Percentiles rank a stretch among this genome's conserved stretches.
phyloP scores from a whole-genome alignment of 1,140 invertebrate species.

The Tribolium madens region DNA sequence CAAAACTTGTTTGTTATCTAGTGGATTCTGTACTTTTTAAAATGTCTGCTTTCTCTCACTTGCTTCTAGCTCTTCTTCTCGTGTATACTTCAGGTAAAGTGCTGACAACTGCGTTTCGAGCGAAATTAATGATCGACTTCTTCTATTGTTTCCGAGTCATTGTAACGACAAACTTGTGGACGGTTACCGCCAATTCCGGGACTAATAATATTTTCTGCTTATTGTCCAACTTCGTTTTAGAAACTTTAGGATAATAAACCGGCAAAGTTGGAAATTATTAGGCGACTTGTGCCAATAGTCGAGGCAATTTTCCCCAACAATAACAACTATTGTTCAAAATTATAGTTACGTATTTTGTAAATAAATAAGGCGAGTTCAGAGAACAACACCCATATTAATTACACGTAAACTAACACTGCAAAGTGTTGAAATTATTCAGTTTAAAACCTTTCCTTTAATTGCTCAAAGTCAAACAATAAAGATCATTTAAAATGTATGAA shows the following conservation, averaged over 20 bases:
- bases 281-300: background rate
- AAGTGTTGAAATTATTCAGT: no score
- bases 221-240: slow-evolving; percentile 15
- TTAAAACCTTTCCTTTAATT: no score
- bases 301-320: background rate
- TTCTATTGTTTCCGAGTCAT: background rate
- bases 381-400: no score
- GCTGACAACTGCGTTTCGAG: background rate
- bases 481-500: background rate
- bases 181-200: background rate
- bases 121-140: slow-evolving; percentile 1
- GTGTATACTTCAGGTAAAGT: slow-evolving; percentile 44
- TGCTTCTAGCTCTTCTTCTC: slow-evolving; percentile 35
- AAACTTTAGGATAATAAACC: slow-evolving; percentile 24
- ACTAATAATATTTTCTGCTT: slow-evolving; percentile 20
- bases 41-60: slow-evolving; percentile 41
- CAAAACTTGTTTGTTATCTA: background rate
- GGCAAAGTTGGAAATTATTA: slow-evolving; percentile 2
- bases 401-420: no score
- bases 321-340: background rate
- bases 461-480: no score
- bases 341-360: background rate
- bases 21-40: slow-evolving; percentile 39
- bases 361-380: no score
- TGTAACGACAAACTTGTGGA: slow-evolving; percentile 19